Percentiles rank a stretch among this genome's conserved stretches.
These are phyloP conservation scores for Peromyscus polionotus DNA, from an alignment of 2,113 vertebrate genomes.

Conservation along the genomic window DNA sequence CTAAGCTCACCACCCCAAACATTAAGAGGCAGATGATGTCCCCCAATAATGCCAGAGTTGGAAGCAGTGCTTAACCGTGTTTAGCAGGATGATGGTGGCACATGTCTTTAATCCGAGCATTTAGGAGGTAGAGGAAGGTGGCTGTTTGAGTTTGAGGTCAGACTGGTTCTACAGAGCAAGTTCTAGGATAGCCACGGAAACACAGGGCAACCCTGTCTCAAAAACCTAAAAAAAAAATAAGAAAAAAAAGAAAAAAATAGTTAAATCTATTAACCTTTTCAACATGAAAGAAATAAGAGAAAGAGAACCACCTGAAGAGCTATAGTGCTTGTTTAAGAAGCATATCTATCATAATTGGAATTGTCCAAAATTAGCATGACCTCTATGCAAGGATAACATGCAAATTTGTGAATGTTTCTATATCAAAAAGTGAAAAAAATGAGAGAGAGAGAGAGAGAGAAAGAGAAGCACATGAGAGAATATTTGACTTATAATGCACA, in stretches of 20 bases:
- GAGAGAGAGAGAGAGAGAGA: neutral
- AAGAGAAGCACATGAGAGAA: neutral
- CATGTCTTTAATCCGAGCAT: neutral
- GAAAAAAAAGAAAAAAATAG: too few relatives aligned
- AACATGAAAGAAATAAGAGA: neutral
- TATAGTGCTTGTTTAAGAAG: neutral
- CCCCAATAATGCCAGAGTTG: neutral
- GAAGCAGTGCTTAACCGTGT: neutral
- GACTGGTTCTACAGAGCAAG: neutral
- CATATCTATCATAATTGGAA: neutral
- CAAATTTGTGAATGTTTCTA: neutral
- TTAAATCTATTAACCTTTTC: neutral
- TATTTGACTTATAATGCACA: neutral
- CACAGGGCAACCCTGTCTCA: neutral
- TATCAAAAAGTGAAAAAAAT: neutral
- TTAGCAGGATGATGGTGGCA: neutral
- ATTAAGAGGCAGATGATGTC: neutral
- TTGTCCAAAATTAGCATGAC: too few relatives aligned
- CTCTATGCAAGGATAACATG: neutral
- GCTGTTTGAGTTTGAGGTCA: neutral
- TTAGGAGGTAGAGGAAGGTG: neutral
- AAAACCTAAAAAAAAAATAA: too few relatives aligned
- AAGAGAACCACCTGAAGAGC: neutral
- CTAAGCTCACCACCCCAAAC: neutral
- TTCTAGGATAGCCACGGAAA: neutral